phyloP scores from a whole-genome alignment of 2,888 invertebrate genomes.

The Microplitis deprimator region DNA sequence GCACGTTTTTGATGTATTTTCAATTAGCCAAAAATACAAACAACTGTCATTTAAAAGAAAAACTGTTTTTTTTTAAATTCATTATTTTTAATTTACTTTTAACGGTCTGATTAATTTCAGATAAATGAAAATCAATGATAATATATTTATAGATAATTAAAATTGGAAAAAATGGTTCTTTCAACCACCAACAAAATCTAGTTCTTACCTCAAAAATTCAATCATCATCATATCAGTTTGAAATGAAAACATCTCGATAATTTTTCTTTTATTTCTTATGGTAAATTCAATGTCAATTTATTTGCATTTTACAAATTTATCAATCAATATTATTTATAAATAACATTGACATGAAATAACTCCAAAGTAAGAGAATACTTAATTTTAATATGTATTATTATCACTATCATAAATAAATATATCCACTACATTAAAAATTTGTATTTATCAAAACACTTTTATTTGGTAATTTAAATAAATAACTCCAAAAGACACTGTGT shows the following conservation, averaged over 20 bases:
- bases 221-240: slow-evolving; percentile 62
- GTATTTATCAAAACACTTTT: neutral
- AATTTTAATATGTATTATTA: neutral
- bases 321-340: slow-evolving; percentile 1
- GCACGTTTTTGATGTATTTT: neutral
- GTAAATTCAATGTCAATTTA: neutral
- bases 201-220: slow-evolving; percentile 63
- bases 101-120: neutral
- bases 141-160: neutral
- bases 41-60: neutral
- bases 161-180: neutral
- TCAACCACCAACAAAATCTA: neutral
- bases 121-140: neutral
- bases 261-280: neutral
- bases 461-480: neutral
- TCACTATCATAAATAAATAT: neutral
- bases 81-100: no score
- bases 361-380: neutral
- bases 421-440: neutral
- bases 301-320: neutral
- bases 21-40: neutral
- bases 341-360: neutral
- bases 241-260: slow-evolving; percentile 60
- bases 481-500: neutral
- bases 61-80: neutral